phyloP scores from a whole-genome alignment of 2,797 vertebrate genomes.

The Prunella strophiata region DNA sequence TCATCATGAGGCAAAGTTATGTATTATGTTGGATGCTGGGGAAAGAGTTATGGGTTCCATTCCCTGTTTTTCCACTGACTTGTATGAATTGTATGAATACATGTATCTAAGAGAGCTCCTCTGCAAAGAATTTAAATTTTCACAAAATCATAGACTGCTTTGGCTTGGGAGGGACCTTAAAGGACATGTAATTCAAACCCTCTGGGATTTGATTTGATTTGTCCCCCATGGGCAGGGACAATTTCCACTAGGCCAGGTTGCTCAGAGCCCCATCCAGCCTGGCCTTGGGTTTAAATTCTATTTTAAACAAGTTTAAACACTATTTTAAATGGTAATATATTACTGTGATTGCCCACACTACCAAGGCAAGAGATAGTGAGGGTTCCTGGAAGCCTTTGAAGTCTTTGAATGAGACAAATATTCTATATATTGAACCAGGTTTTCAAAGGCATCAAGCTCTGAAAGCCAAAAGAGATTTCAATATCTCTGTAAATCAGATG shows the following conservation, averaged over 20 bases:
- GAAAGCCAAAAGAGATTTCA: not conserved
- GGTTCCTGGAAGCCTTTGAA: not conserved
- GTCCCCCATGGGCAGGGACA: not conserved
- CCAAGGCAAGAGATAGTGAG: not conserved
- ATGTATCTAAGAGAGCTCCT: not conserved
- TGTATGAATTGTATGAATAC: not conserved
- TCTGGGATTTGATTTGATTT: too few relatives aligned
- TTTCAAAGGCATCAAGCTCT: not conserved
- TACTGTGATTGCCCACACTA: not conserved
- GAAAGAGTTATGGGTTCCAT: not conserved
- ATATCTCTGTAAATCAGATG: not conserved
- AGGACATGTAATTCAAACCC: not conserved
- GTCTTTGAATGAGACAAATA: not conserved
- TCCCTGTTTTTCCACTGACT: not conserved
- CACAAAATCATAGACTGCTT: not conserved
- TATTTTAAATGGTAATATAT: not conserved
- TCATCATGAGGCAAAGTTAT: not conserved
- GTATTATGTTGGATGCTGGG: not conserved
- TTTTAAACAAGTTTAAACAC: not conserved
- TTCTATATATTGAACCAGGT: not conserved
- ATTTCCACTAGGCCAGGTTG: not conserved
- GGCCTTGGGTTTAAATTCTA: not conserved
- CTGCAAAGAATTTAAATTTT: not conserved
- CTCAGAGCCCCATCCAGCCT: not conserved
- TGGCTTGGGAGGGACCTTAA: not conserved